phyloP scores from a whole-genome alignment of 2,888 invertebrate species.

The Matsumyia berberina region DNA sequence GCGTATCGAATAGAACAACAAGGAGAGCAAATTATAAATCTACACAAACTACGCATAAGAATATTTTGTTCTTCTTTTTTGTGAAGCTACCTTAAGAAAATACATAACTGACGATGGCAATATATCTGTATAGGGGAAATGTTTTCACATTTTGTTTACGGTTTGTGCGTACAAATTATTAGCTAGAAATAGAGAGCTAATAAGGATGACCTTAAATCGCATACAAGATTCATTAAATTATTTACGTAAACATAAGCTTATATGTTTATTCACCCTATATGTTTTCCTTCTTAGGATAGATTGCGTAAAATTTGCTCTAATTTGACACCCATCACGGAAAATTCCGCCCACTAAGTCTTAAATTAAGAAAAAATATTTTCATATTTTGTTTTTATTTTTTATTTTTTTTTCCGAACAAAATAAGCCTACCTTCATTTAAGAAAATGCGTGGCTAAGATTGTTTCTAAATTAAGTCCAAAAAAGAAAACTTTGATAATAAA shows the following conservation, averaged over 20 bases:
- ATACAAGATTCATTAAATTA: not conserved
- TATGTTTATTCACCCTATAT: not conserved
- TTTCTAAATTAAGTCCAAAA: too few species aligned
- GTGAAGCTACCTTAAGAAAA: slow-evolving; percentile 20
- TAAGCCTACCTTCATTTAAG: too few species aligned
- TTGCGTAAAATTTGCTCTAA: too few species aligned
- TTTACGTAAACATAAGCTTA: not conserved
- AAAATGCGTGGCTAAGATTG: too few species aligned
- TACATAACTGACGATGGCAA: slow-evolving; percentile 21
- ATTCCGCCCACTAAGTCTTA: too few species aligned
- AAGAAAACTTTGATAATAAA: too few species aligned
- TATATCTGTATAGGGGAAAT: slow-evolving; percentile 10
- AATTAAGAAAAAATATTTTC: too few species aligned
- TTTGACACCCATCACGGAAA: too few species aligned
- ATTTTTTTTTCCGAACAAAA: too few species aligned
- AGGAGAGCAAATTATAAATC: slow-evolving; percentile 36
- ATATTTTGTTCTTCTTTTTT: not conserved
- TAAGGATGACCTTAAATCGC: not conserved
- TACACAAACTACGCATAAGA: slow-evolving; percentile 34
- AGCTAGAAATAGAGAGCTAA: slow-evolving; percentile 9
- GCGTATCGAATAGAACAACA: slow-evolving; percentile 54
- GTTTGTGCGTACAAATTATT: slow-evolving; percentile 4
- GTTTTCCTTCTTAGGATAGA: too few species aligned
- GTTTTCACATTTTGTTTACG: slow-evolving; percentile 19
- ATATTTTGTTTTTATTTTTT: too few species aligned